These are phyloP conservation scores for Operophtera brumata DNA, from an alignment of 2,888 invertebrate species.

Conservation along the genomic window DNA sequence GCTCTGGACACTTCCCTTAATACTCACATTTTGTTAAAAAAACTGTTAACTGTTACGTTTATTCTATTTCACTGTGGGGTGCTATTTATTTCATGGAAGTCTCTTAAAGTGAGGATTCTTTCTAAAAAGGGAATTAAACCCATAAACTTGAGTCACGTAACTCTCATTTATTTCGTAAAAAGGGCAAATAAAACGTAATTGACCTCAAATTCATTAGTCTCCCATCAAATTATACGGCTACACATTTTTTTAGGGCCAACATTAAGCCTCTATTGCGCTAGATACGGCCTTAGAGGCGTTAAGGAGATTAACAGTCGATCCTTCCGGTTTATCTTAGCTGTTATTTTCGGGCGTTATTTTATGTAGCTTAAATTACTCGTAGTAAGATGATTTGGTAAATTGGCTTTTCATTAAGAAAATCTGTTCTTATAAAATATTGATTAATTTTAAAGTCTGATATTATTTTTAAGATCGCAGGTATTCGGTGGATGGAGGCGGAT, in stretches of 20 bases:
- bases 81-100: neutral
- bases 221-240: constrained; percentile 25
- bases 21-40: too few species aligned
- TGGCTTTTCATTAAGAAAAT: too few species aligned
- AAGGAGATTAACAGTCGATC: constrained; percentile 26
- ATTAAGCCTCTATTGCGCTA: constrained; percentile 23
- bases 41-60: too few species aligned
- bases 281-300: constrained; percentile 21
- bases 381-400: too few species aligned
- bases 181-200: constrained; percentile 21
- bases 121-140: constrained; percentile 3
- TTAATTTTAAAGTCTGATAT: too few species aligned
- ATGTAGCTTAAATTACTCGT: constrained; percentile 1
- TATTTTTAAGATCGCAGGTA: too few species aligned
- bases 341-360: constrained; percentile 6
- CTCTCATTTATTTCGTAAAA: constrained; percentile 24
- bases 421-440: too few species aligned
- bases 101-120: neutral
- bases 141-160: constrained; percentile 17
- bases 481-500: too few species aligned
- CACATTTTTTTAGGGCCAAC: constrained; percentile 23
- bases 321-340: constrained; percentile 10
- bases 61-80: too few species aligned
- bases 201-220: constrained; percentile 26
- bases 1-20: too few species aligned